Base-by-base conservation (phyloP, 2,888 invertebrate species). In the Ectemnius continuus region DNA sequence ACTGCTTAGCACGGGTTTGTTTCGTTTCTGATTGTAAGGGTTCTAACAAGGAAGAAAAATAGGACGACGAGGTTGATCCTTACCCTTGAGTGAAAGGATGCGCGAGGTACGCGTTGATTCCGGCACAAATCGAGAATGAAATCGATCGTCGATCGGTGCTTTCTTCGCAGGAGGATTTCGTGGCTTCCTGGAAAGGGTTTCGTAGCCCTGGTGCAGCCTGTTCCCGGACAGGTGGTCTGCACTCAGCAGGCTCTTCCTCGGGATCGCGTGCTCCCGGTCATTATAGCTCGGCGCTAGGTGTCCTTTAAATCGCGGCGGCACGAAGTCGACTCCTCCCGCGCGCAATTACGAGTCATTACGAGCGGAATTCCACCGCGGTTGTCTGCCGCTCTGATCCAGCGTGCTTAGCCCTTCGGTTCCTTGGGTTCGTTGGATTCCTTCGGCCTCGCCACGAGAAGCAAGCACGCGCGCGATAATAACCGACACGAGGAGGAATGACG, bases 341-440 rank as follows among this genome's bases (percentile, higher is more conserved):
- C 73, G 79, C 78, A 83, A 83, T 83, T 82, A 84, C 82, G 84
- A 80, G 80, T 83, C 83, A 83, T 83, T 84, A 84, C 84, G 82
- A 67, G 63, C 64, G 61, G 73, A 69, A 82, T 82, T 77, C 77
- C 84, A 76, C 57, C 67, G 74, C 70, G 64, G 73, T 69, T 69
- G 60, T 47, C 67, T 65, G 70, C 66, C 59, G 57, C 48, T 47
- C 64, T 65, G 70, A 66, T 58, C 60, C 48, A 11, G 66, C 46
- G 68, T 52, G 47, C 52, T 47, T 68, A 45, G 60, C 47, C n/a
- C 48, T 48, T 48, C 16, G 61, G 23, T 23, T 23, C 23, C 3
- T 23, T 23, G 0, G 23, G 23, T 23, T 23, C 23, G 0, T 23
- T 23, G 0, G 23, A 3, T 23, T 23, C 2, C 72, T n/a, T 45